Evolutionary conservation across 92 coral and sea anemone genomes (phyloP).

Genomic region (Porites divaricata): DNA sequence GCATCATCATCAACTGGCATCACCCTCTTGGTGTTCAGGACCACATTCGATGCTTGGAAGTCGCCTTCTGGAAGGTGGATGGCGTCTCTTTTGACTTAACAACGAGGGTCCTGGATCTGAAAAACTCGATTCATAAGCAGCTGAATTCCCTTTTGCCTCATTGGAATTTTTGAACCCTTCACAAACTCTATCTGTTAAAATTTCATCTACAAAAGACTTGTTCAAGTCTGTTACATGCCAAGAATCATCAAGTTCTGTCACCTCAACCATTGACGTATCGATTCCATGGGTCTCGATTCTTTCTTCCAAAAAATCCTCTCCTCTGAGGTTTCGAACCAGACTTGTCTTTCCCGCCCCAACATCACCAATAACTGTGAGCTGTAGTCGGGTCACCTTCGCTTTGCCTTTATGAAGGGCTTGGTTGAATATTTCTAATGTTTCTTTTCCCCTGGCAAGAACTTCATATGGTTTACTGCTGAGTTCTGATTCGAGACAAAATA

Average conservation of each 20-base stretch:
- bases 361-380: constrained; percentile 72
- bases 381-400: constrained; percentile 62
- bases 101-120: not conserved
- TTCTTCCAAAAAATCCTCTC: constrained; percentile 48
- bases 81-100: not conserved
- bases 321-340: constrained; percentile 70
- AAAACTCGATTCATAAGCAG: not conserved
- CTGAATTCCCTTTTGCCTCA: not conserved
- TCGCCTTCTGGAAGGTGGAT: not conserved
- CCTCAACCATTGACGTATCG: constrained; percentile 67
- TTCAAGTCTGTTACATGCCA: constrained; percentile 65
- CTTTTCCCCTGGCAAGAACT: constrained; percentile 74
- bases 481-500: not conserved
- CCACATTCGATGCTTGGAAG: constrained; percentile 16
- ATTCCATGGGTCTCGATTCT: constrained; percentile 76
- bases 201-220: constrained; percentile 55
- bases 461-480: constrained; percentile 61
- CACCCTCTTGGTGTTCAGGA: not conserved
- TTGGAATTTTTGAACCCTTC: constrained; percentile 24
- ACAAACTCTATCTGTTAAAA: constrained; percentile 60
- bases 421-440: constrained; percentile 57
- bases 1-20: no score
- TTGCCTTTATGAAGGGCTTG: constrained; percentile 66
- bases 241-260: constrained; percentile 63
- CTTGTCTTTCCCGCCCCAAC: constrained; percentile 80